A percentile compares a stretch with the other conserved stretches of the same genome.
These are phyloP conservation scores for Acanthoscelides obtectus DNA, from an alignment of 2,888 invertebrate species.

Conservation along the genomic window DNA sequence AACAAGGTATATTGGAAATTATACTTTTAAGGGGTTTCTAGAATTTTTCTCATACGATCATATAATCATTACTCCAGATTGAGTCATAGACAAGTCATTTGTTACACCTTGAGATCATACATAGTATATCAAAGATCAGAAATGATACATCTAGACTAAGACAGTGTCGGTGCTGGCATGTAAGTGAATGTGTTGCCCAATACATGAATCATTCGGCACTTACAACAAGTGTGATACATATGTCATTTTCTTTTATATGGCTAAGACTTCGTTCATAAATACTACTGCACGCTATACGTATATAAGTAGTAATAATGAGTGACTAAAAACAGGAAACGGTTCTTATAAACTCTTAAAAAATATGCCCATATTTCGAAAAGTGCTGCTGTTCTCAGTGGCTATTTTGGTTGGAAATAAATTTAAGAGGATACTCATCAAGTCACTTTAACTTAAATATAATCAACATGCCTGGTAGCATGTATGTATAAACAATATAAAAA, in stretches of 20 bases:
- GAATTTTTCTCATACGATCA: not conserved
- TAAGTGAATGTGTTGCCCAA: constrained; percentile 31
- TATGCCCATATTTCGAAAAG: no score
- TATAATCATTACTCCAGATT: not conserved
- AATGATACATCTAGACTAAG: constrained; percentile 24
- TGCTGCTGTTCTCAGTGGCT: no score
- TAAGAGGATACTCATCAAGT: no score
- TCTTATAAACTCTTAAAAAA: no score
- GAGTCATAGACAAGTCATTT: not conserved
- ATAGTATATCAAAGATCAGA: not conserved
- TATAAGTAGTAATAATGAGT: no score
- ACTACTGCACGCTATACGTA: constrained; percentile 4
- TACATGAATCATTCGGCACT: constrained; percentile 12
- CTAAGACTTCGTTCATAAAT: not conserved
- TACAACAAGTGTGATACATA: not conserved
- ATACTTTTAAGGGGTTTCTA: no score
- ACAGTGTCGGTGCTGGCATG: constrained; percentile 43
- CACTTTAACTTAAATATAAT: no score
- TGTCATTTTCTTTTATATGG: not conserved
- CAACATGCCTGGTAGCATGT: no score
- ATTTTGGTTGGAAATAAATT: no score
- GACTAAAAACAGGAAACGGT: no score
- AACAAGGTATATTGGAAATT: no score
- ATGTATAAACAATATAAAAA: no score
- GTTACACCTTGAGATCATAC: not conserved